A percentile compares a stretch with the other conserved stretches of the same genome.
Evolutionary conservation across 2,888 invertebrate species (phyloP).

Genomic region (Globia sparganii): DNA sequence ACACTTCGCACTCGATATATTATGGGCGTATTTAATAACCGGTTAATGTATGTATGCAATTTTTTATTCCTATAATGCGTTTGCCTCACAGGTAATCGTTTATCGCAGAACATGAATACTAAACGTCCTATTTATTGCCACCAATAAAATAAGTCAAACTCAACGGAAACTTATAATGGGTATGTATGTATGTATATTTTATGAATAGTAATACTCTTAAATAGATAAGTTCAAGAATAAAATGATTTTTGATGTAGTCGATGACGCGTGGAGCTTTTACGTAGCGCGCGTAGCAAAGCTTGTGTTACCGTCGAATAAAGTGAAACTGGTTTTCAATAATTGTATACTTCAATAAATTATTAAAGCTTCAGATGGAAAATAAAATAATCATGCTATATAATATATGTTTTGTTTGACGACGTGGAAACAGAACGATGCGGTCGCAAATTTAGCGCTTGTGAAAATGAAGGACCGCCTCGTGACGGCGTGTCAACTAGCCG

Average conservation of each 20-base stretch:
- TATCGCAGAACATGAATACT: slow-evolving; percentile 75
- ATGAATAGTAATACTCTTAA: slow-evolving; percentile 39
- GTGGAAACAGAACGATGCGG: slow-evolving; percentile 25
- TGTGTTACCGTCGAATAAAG: slow-evolving; percentile 1
- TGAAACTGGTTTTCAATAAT: slow-evolving; percentile 28
- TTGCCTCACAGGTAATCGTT: slow-evolving; percentile 73
- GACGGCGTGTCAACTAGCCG: slow-evolving; percentile 36
- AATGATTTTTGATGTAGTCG: slow-evolving; percentile 32
- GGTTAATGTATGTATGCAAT: slow-evolving; percentile 72
- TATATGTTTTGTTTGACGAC: slow-evolving; percentile 15
- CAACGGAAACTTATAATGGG: slow-evolving; percentile 49
- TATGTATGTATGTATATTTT: slow-evolving; percentile 50
- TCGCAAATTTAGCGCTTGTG: slow-evolving; percentile 22
- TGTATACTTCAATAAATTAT: slow-evolving; percentile 19
- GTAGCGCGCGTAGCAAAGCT: slow-evolving; percentile 47
- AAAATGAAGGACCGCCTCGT: slow-evolving; percentile 33
- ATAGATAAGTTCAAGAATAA: slow-evolving; percentile 45
- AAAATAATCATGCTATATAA: slow-evolving; percentile 23
- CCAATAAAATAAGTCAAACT: slow-evolving; percentile 69
- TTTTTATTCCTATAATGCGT: slow-evolving; percentile 73
- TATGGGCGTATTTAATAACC: slow-evolving; percentile 68
- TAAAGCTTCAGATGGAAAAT: neutral
- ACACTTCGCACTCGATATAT: slow-evolving; percentile 60
- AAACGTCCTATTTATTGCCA: slow-evolving; percentile 76
- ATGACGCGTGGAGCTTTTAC: slow-evolving; percentile 47